phyloP scores from a whole-genome alignment of 2,888 invertebrate species.

The Cryptus viduatorius region DNA sequence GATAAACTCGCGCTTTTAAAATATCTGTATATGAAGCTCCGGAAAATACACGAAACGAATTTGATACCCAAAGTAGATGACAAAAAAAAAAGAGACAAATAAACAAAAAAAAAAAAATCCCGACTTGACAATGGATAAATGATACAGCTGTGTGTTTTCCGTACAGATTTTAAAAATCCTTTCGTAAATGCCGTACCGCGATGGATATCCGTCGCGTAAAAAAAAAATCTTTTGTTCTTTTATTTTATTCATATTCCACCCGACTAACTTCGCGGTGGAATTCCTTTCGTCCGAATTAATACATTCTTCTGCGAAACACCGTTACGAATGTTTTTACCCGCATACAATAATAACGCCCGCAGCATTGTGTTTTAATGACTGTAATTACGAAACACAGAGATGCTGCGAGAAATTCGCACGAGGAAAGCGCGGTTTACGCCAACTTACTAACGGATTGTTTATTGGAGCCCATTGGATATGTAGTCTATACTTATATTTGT shows the following conservation, averaged over 20 bases:
- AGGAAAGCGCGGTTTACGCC: slow-evolving; percentile 8
- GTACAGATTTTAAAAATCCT: neutral
- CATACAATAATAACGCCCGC: neutral
- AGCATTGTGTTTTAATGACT: neutral
- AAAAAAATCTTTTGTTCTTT: neutral
- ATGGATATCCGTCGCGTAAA: neutral
- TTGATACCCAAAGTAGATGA: slow-evolving; percentile 13
- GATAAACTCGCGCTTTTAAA: neutral
- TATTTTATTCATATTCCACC: neutral
- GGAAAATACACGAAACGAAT: neutral
- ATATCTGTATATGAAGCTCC: neutral
- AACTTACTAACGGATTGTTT: neutral
- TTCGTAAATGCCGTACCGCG: neutral
- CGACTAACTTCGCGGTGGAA: neutral
- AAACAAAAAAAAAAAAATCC: neutral
- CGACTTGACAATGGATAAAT: neutral
- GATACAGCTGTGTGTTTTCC: neutral
- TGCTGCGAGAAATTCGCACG: slow-evolving; percentile 28
- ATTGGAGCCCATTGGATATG: slow-evolving; percentile 31
- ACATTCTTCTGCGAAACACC: neutral
- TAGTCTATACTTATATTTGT: slow-evolving; percentile 7
- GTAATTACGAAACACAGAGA: neutral
- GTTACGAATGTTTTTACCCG: neutral
- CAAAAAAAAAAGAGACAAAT: neutral
- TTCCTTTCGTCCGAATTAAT: neutral